These are phyloP conservation scores for Augochlorella aurata DNA, from an alignment of 2,888 invertebrate genomes.

Conservation along the genomic window DNA sequence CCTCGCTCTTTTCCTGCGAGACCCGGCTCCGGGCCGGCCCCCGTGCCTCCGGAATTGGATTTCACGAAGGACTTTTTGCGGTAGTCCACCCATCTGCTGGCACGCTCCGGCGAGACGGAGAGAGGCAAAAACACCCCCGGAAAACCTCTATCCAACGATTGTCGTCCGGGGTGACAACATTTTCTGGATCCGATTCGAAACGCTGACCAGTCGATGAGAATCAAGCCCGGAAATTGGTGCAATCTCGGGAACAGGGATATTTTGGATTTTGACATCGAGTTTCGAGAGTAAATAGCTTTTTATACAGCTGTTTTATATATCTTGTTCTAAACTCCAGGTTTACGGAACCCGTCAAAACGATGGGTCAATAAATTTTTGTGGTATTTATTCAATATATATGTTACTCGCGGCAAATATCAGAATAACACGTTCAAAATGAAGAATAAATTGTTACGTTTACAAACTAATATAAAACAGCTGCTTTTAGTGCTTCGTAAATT, in stretches of 20 bases:
- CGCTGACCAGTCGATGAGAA: neutral
- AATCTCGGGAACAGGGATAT: neutral
- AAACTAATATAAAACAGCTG: too few species aligned
- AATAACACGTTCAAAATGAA: too few species aligned
- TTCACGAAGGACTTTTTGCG: constrained; percentile 71
- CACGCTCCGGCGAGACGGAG: constrained; percentile 32
- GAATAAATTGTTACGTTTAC: too few species aligned
- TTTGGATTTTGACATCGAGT: too few species aligned
- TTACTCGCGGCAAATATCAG: too few species aligned
- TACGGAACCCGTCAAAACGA: too few species aligned
- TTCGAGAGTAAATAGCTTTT: too few species aligned
- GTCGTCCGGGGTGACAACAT: neutral
- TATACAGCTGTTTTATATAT: too few species aligned
- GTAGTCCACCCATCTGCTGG: constrained; percentile 55
- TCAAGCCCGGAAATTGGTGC: neutral
- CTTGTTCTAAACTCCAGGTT: too few species aligned
- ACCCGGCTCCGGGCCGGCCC: constrained; percentile 41
- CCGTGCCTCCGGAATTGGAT: constrained; percentile 71
- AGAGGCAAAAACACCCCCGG: neutral
- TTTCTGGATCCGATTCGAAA: neutral
- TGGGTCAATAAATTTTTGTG: too few species aligned
- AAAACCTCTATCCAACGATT: constrained; percentile 6
- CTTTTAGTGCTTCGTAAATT: too few species aligned
- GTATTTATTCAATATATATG: too few species aligned
- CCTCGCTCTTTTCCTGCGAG: neutral